Conservation (phyloP, 2,113 vertebrate genomes). For the Sander vitreus region DNA sequence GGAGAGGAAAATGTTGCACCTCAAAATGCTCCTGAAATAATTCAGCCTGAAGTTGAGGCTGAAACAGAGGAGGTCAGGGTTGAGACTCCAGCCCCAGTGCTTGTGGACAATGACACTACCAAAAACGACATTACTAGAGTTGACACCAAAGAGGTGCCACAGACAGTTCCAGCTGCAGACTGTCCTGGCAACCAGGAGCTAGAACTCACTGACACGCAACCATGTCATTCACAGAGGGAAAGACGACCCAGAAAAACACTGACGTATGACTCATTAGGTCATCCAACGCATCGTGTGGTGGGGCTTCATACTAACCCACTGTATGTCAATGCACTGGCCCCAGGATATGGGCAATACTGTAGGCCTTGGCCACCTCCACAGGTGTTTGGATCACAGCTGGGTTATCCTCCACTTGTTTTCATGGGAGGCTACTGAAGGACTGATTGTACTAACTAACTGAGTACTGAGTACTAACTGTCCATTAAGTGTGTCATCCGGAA, state of each 20-base stretch:
- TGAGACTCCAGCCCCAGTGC: neutral
- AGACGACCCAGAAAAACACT: slow-evolving; percentile 2
- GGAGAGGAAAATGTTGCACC: neutral
- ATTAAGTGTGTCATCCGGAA: too few relatives aligned
- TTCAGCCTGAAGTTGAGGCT: neutral
- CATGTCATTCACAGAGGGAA: slow-evolving; percentile 1
- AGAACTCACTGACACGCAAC: neutral
- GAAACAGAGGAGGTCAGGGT: neutral
- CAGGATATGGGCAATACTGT: neutral
- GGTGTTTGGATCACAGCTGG: neutral
- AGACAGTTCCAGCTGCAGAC: neutral
- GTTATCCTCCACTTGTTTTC: neutral
- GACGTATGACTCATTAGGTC: neutral
- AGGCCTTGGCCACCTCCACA: neutral
- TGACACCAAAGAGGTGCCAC: neutral
- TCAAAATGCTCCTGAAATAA: neutral
- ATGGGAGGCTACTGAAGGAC: neutral
- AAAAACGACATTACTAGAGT: neutral
- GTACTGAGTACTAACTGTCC: neutral
- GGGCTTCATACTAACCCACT: neutral
- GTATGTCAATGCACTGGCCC: neutral
- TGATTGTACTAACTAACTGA: too few relatives aligned
- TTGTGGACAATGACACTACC: neutral
- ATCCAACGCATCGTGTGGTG: neutral
- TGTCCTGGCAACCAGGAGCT: neutral